Base-by-base conservation (phyloP, 2,113 vertebrate genomes). In the Paramisgurnus dabryanus region DNA sequence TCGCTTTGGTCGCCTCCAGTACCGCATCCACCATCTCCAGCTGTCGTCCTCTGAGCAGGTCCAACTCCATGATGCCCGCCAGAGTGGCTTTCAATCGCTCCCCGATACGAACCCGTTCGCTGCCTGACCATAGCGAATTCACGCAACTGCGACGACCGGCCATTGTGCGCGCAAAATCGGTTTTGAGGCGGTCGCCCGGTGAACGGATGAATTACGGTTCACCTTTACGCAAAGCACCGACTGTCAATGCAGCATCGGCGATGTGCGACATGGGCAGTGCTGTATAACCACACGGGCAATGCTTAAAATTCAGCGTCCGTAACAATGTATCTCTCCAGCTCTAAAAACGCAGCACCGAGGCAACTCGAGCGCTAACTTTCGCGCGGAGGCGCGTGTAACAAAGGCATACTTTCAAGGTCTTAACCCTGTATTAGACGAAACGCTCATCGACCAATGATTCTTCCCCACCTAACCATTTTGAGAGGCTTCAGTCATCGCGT, bases 41-140 rank as follows among this genome's bases (percentile, higher is more conserved):
- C 68, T 94, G 94, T 83, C 88, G 91, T 60, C 89, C 88, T 78
- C 92, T 83, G 84, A 95, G 91, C 65, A 93, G 88, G 69, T 94
- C 93, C 86, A 95, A 89, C 88, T 95, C 94, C 87, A 93, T 77
- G 66, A 95, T 88, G n/a, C 94, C 94, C 7, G 94, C 94, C 76
- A 95, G 83, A 58, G 93, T 93, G 50, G 93, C 93, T 76, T 90
- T 93, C 58, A 95, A 90, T 12, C 94, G 91, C 88, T 95, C 94
- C 22, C 90, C 92, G 78, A 94, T 92, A 68, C 94, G 92, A 65
- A 92, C 91, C 34, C 94, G 93, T 82, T 95, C 94, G 80, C 85
- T 89, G 58, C 94, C 94, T 3, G 93, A 93, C 94, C 93, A 94
- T 0, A 93, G 90, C 50, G 93, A 93, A 87, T 90, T 93, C 82